Conservation (phyloP, 2,113 vertebrate species). For the Callipepla californica region DNA sequence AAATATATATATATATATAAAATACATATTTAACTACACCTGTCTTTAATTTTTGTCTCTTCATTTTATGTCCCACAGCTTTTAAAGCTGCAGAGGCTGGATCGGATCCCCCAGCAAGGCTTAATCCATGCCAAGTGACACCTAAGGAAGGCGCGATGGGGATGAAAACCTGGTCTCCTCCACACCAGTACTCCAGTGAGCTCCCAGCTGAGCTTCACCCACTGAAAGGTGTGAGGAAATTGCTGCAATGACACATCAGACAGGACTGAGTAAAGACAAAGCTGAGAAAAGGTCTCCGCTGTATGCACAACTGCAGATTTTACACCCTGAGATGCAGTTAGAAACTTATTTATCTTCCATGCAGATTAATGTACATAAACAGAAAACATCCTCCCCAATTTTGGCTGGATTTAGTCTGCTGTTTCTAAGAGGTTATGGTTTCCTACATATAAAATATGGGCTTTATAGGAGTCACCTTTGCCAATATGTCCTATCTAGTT, state of each 20-base stretch:
- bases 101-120: background rate
- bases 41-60: background rate
- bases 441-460: background rate
- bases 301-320: background rate
- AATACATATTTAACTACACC: background rate
- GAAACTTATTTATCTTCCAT: background rate
- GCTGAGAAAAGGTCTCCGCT: background rate
- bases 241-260: background rate
- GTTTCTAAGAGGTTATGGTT: background rate
- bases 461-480: background rate
- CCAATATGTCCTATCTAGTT: background rate
- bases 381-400: background rate
- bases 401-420: conserved; percentile 23
- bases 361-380: background rate
- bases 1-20: background rate
- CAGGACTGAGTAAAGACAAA: rapidly evolving
- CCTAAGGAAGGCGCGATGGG: background rate
- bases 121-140: background rate
- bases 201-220: background rate
- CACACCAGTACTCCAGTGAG: background rate
- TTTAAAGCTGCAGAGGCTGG: background rate
- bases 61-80: background rate
- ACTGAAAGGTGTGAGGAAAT: background rate
- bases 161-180: background rate
- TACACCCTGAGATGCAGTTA: background rate